Percentiles rank a stretch among this genome's conserved stretches.
Conservation (phyloP, 2,888 invertebrate genomes). For the Scaeva pyrastri region DNA sequence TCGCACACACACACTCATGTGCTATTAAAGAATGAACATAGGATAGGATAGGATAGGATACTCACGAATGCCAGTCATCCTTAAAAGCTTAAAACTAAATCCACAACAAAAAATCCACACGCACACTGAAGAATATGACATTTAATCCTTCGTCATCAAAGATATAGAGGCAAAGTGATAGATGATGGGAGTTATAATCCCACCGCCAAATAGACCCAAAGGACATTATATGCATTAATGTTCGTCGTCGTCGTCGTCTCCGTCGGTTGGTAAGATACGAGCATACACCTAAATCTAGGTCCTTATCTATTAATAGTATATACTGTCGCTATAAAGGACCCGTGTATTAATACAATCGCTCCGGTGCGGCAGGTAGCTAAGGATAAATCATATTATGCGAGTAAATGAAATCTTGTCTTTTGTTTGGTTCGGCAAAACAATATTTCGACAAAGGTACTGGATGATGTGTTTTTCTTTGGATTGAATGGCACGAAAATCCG, state of each 20-base stretch:
- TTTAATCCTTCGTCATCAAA: conserved; percentile 29
- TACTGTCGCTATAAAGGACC: not conserved
- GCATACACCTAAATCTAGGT: not conserved
- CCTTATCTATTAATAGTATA: conserved; percentile 1
- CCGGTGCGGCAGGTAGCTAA: not conserved
- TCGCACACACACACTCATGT: not conserved
- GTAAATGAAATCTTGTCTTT: conserved; percentile 8
- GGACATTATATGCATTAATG: conserved; percentile 1
- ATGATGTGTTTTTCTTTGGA: conserved; percentile 1
- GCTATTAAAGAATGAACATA: not conserved
- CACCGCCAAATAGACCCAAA: conserved; percentile 15
- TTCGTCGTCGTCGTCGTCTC: too few relatives aligned
- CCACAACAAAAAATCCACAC: not conserved
- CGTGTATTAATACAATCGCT: too few relatives aligned
- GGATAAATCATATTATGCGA: conserved; percentile 31
- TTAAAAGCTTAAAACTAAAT: conserved; percentile 24
- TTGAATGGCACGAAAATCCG: not conserved
- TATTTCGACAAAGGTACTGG: not conserved
- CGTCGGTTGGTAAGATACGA: too few relatives aligned
- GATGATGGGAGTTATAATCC: conserved; percentile 15
- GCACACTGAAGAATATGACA: conserved; percentile 7
- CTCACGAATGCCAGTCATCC: conserved; percentile 8
- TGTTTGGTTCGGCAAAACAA: conserved; percentile 5
- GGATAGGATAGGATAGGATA: too few relatives aligned
- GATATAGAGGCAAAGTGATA: not conserved